phyloP scores from a whole-genome alignment of 2,113 vertebrate genomes.

The Plotosus lineatus region DNA sequence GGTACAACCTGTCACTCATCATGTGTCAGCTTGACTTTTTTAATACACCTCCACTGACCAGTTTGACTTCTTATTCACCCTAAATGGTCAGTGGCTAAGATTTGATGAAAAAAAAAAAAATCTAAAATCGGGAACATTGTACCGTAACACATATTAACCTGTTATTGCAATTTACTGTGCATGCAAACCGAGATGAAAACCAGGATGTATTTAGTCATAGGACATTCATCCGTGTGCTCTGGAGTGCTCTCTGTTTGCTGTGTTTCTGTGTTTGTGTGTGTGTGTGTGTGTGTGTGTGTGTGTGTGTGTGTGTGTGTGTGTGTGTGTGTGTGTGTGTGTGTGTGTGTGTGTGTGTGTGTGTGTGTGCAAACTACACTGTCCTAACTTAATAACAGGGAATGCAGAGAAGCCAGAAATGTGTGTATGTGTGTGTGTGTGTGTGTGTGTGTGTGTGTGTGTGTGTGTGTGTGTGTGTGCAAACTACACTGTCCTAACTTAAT shows the following conservation, averaged over 20 bases:
- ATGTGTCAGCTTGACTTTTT: constrained; percentile 11
- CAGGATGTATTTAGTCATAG: constrained; percentile 63
- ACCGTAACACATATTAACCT: constrained; percentile 8
- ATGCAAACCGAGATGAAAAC: constrained; percentile 67
- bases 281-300: constrained; percentile 1
- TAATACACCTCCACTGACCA: constrained; percentile 4
- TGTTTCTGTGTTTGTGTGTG: constrained; percentile 44
- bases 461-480: too few relatives aligned
- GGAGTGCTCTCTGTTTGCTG: constrained; percentile 52
- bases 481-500: too few relatives aligned
- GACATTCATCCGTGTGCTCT: constrained; percentile 73
- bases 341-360: constrained; percentile 26
- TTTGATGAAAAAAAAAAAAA: too few relatives aligned
- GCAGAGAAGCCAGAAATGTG: too few relatives aligned
- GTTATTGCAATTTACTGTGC: not conserved
- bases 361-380: too few relatives aligned
- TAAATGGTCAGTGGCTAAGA: not conserved
- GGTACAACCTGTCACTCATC: constrained; percentile 43
- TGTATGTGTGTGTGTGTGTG: too few relatives aligned
- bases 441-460: too few relatives aligned
- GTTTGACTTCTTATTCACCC: not conserved
- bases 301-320: constrained; percentile 10
- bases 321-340: constrained; percentile 31
- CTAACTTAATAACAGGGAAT: too few relatives aligned
- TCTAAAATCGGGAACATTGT: not conserved